Evolutionary conservation across 1,140 invertebrate species (phyloP).

Genomic region (Holotrichia oblita): DNA sequence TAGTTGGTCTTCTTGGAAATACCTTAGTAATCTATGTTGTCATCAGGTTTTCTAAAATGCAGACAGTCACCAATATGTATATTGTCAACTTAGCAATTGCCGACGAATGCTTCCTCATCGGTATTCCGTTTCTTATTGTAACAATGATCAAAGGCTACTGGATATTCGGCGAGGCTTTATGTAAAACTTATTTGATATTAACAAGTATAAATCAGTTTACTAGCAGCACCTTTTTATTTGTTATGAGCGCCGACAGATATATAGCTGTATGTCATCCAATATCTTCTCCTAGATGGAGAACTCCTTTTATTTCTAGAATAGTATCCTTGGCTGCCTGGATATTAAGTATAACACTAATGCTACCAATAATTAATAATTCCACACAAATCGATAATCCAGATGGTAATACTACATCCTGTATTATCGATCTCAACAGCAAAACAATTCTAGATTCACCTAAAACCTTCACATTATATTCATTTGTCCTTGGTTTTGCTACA

Average conservation of each 20-base stretch:
- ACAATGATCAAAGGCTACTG: conserved; percentile 87
- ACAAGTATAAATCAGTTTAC: conserved; percentile 97
- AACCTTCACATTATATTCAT: conserved; percentile 88
- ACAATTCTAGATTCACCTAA: conserved; percentile 56
- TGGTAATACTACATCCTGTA: conserved; percentile 61
- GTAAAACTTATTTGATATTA: conserved; percentile 92
- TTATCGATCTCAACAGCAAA: conserved; percentile 58
- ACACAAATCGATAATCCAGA: conserved; percentile 70
- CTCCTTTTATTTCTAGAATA: conserved; percentile 85
- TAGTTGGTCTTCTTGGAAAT: conserved; percentile 91
- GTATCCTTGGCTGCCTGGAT: conserved; percentile 88
- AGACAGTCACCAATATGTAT: conserved; percentile 97
- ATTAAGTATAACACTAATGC: conserved; percentile 85
- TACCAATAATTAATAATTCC: conserved; percentile 92
- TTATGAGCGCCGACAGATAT: conserved; percentile 97
- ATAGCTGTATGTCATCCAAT: conserved; percentile 97
- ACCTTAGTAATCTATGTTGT: conserved; percentile 96
- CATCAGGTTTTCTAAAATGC: conserved; percentile 93
- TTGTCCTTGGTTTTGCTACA: conserved; percentile 91
- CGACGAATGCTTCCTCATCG: conserved; percentile 93
- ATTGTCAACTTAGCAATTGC: conserved; percentile 95
- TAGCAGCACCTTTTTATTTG: conserved; percentile 90
- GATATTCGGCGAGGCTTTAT: conserved; percentile 92
- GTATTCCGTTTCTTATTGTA: conserved; percentile 90
- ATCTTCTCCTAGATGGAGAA: conserved; percentile 83